Base-by-base conservation (phyloP, 2,797 vertebrate species). In the Buceros bicornis region DNA sequence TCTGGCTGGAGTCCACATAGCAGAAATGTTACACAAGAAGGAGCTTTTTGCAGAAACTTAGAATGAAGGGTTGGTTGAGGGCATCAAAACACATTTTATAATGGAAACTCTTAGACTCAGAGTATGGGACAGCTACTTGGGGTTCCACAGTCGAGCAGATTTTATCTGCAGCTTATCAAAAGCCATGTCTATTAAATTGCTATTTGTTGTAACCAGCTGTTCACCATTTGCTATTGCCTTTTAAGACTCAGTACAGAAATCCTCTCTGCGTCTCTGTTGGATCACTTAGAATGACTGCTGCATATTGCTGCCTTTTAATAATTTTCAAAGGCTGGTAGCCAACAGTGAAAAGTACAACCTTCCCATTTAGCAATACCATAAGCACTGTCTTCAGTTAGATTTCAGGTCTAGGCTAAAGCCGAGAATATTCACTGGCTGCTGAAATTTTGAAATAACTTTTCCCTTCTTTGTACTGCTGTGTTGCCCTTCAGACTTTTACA, bases 21-120 rank as follows among this genome's bases (percentile, higher is more conserved):
- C 92, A 97, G 87, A 96, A 94, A 96, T 29, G 82, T 94, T 92
- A 88, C 66, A 92, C 83, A 93, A 91, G 71, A 95, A 93, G 76
- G 65, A 94, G 28, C 40, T 97, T 76, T 92, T 91, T 96, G 81
- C 72, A 57, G 67, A 86, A 87, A 71, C 43, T 65, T 73, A 80
- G 74, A 91, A 93, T 85, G 89, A 90, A 87, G 50, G 82, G 85
- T 80, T 94, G 80, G 26, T 62, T 95, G 84, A 95, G 87, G 93
- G 83, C 89, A 94, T 94, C 93, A 92, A 92, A 96, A 96, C 70
- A 88, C 42, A 29, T 4, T 48, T 91, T 92, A 62, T 88, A 76
- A 93, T 48, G 62, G 87, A 89, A 94, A 91, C 18, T 51, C 85
- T 82, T 82, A 85, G 70, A 84, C 25, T 25, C n/a, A 51, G 71